phyloP scores from a whole-genome alignment of 2,113 vertebrate species.

The Cottus gobio region DNA sequence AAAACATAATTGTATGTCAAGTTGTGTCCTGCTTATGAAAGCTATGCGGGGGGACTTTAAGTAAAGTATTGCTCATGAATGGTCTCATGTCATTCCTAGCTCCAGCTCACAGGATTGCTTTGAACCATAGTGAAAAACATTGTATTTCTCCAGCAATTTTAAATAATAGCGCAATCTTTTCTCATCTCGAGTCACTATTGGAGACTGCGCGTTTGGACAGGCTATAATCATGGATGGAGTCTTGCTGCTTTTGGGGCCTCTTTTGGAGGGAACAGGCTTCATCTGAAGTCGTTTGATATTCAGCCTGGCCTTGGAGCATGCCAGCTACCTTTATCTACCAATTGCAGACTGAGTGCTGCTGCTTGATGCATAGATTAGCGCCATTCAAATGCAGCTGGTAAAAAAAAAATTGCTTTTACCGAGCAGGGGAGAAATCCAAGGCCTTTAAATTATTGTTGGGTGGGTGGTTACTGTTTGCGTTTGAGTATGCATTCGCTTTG shows the following conservation, averaged over 20 bases:
- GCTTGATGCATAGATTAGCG: constrained; percentile 67
- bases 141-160: constrained; percentile 61
- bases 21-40: not conserved
- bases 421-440: constrained; percentile 20
- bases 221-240: constrained; percentile 65
- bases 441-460: constrained; percentile 28
- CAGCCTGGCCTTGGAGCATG: constrained; percentile 60
- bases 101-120: constrained; percentile 61
- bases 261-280: constrained; percentile 38
- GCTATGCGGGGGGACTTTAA: not conserved
- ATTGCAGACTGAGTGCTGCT: constrained; percentile 58
- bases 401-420: constrained; percentile 45
- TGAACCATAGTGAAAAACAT: constrained; percentile 59
- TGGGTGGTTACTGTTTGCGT: not conserved
- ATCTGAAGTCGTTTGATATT: constrained; percentile 67
- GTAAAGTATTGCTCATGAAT: constrained; percentile 46
- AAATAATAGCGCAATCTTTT: constrained; percentile 75
- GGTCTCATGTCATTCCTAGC: constrained; percentile 60
- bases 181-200: constrained; percentile 54
- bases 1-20: not conserved
- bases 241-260: constrained; percentile 57
- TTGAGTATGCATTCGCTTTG: not conserved
- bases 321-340: constrained; percentile 73
- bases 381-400: constrained; percentile 54
- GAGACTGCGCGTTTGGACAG: constrained; percentile 19